Conservation (phyloP, 2,113 vertebrate genomes). For the Festucalex cinctus region DNA sequence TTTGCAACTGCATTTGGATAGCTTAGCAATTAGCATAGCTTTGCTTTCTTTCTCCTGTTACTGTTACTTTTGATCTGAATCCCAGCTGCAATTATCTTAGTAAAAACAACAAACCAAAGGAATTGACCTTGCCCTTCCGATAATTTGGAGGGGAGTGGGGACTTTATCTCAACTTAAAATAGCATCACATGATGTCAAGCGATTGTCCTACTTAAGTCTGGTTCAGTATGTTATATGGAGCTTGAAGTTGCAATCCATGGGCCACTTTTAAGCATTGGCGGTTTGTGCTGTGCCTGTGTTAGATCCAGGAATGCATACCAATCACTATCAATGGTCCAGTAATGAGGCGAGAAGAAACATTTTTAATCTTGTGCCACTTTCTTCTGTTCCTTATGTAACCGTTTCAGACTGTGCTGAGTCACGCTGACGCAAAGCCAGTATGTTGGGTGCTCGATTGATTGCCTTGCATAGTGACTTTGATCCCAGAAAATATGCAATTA, state of each 20-base stretch:
- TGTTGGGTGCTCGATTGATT: neutral
- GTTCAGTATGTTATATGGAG: neutral
- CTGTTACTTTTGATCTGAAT: too few relatives aligned
- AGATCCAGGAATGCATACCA: neutral
- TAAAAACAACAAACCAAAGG: too few relatives aligned
- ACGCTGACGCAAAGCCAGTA: neutral
- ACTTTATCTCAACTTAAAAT: neutral
- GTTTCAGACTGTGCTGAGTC: slow-evolving; percentile 12
- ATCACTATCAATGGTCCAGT: neutral
- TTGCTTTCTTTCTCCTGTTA: too few relatives aligned
- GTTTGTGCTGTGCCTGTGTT: neutral
- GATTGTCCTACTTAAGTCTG: neutral
- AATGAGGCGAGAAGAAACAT: slow-evolving; percentile 1
- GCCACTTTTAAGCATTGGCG: neutral
- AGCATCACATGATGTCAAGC: slow-evolving; percentile 9
- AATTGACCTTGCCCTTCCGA: too few relatives aligned
- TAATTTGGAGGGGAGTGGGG: too few relatives aligned
- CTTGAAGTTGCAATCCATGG: neutral
- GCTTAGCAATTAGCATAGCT: too few relatives aligned
- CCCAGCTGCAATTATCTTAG: too few relatives aligned
- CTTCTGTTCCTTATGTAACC: slow-evolving; percentile 49
- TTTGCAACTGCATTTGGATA: too few relatives aligned
- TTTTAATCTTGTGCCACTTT: slow-evolving; percentile 2
- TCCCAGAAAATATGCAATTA: neutral
- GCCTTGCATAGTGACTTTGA: neutral